Evolutionary conservation across 2,888 invertebrate genomes (phyloP), one percentile per base, ranked within the genome.

Genomic region (Protophormia terraenovae): DNA sequence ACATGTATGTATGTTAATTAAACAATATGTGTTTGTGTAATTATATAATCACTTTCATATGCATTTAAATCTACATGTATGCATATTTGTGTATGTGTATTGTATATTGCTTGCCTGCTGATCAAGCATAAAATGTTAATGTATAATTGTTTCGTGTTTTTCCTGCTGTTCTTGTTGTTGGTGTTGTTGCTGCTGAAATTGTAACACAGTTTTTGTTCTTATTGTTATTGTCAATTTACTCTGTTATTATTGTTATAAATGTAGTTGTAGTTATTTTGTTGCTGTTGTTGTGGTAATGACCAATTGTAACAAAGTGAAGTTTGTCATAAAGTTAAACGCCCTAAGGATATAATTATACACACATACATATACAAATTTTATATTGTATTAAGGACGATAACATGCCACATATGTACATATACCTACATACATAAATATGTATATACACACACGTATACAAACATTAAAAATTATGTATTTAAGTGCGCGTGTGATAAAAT

Each of bases 281-380:
- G 29, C 14, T 66, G 60, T 69, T 71, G 50, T 62, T 64, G 80
- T 47, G 29, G 53, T 62, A 69, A 60, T 81, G 75, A 50, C 67
- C 81, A 81, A 81, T 75, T 81, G 38, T 69, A 60, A 53, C 73
- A 53, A 32, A 50, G 35, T 50, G 62, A 81, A 75, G 67, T 81
- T 81, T 75, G 73, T 67, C 73, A 67, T 58, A 50, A 50, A 62
- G 60, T 81, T 62, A 75, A 81, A 75, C 35, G 38, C 67, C 81
- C 75, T 53, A 75, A 75, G 81, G 67, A 60, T 62, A 35, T 75
- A 75, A 69, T 75, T 75, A 69, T 47, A 67, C 77, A 12, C 12
- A 60, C 8, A 12, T 8, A 60, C 8, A 80, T 22, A 7, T 41
- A 41, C 24, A 35, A 35, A 4, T 35, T 1, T 22, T 12, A 7